These are phyloP conservation scores for Platyscelio sp. DNA, from an alignment of 2,888 invertebrate genomes.

Conservation along the genomic window DNA sequence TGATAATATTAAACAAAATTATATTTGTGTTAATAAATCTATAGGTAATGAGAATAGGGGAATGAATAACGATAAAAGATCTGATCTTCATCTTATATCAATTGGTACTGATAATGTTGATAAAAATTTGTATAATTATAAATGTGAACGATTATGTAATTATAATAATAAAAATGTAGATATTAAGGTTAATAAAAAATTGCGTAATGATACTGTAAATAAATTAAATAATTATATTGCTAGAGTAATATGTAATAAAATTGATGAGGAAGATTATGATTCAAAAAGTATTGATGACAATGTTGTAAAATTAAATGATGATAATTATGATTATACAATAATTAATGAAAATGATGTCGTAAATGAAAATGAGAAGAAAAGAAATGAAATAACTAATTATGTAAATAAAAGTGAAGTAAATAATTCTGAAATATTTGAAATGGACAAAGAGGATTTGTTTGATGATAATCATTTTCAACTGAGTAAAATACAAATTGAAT, in stretches of 20 bases:
- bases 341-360: neutral
- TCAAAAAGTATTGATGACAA: neutral
- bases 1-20: too few species aligned
- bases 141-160: too few species aligned
- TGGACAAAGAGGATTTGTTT: neutral
- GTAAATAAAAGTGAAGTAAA: neutral
- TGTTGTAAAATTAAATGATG: neutral
- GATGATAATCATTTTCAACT: neutral
- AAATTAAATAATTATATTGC: neutral
- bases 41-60: neutral
- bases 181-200: neutral
- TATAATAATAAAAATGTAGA: neutral
- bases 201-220: neutral
- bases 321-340: neutral
- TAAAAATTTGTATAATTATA: neutral
- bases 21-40: neutral
- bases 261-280: neutral
- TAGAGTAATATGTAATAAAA: neutral
- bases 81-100: neutral
- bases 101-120: neutral
- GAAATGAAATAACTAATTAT: neutral
- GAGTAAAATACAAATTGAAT: neutral
- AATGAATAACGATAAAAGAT: neutral
- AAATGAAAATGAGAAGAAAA: neutral
- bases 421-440: neutral